These are phyloP conservation scores for Habroteleia sp. DNA, from an alignment of 2,888 invertebrate genomes.

Conservation along the genomic window DNA sequence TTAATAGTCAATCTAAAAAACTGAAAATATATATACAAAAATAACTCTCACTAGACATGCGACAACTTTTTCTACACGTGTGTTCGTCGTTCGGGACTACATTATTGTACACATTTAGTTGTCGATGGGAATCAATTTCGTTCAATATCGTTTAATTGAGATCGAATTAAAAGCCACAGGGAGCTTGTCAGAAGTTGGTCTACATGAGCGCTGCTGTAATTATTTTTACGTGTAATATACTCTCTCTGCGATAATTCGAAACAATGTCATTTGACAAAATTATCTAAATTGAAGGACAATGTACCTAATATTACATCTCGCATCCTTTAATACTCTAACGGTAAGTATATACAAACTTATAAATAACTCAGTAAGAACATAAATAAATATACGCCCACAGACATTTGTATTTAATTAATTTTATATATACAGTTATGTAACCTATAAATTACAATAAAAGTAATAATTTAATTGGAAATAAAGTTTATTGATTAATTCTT, in stretches of 20 bases:
- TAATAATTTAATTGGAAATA: no score
- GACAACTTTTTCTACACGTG: neutral
- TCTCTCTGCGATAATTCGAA: constrained; percentile 11
- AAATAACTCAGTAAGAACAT: no score
- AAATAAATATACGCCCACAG: no score
- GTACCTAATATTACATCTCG: constrained; percentile 8
- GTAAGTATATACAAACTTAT: constrained; percentile 5
- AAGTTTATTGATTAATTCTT: no score
- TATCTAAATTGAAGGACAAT: constrained; percentile 43
- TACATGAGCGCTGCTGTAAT: constrained; percentile 9
- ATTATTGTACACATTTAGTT: constrained; percentile 38
- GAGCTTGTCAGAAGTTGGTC: constrained; percentile 30
- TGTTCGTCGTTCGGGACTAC: constrained; percentile 23
- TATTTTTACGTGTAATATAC: constrained; percentile 40
- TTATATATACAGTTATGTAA: no score
- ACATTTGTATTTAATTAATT: no score
- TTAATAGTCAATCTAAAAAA: no score
- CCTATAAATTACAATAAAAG: no score
- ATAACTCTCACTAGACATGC: no score
- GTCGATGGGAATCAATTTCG: constrained; percentile 67
- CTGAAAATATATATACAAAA: neutral
- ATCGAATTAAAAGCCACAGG: constrained; percentile 63
- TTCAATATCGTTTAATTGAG: constrained; percentile 68
- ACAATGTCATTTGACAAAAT: constrained; percentile 32
- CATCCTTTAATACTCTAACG: neutral